A percentile compares a stretch with the other conserved stretches of the same genome.
Conservation (phyloP, 1,140 invertebrate species). For the Ceratina japonica region DNA sequence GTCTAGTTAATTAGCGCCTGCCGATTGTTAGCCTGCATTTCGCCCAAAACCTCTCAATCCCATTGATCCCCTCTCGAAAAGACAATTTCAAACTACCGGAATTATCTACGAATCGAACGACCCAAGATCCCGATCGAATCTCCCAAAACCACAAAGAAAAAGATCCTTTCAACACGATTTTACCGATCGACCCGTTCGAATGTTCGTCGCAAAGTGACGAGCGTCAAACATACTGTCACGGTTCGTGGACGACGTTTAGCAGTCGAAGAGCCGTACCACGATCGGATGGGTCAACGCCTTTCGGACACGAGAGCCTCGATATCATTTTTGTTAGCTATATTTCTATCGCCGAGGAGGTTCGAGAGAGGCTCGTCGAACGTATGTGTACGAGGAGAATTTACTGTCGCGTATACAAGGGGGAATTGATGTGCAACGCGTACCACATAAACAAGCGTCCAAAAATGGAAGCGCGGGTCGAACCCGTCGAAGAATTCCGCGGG, state of each 20-base stretch:
- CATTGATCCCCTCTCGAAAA: not conserved
- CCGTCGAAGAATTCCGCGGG: not conserved
- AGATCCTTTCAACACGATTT: not conserved
- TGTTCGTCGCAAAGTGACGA: not conserved
- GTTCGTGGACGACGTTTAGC: not conserved
- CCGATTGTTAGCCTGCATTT: conserved; percentile 2
- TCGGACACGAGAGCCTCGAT: too few relatives aligned
- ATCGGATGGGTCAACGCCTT: not conserved
- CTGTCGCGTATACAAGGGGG: not conserved
- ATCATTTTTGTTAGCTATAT: not conserved
- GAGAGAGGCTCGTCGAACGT: not conserved
- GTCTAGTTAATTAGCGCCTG: conserved; percentile 22
- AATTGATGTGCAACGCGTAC: conserved; percentile 4
- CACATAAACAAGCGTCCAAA: conserved; percentile 16
- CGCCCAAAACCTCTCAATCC: not conserved
- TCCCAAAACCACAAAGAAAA: too few relatives aligned
- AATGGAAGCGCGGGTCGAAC: conserved; percentile 3
- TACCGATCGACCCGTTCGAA: not conserved
- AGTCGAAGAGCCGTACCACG: not conserved
- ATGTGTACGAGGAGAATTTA: not conserved
- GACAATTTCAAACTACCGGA: not conserved
- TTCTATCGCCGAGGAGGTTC: not conserved
- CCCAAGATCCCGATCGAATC: too few relatives aligned
- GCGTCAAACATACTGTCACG: not conserved
- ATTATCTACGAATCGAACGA: not conserved